A percentile compares a stretch with the other conserved stretches of the same genome.
Evolutionary conservation across 2,113 vertebrate genomes (phyloP).

Genomic region (Reinhardtius hippoglossoides): DNA sequence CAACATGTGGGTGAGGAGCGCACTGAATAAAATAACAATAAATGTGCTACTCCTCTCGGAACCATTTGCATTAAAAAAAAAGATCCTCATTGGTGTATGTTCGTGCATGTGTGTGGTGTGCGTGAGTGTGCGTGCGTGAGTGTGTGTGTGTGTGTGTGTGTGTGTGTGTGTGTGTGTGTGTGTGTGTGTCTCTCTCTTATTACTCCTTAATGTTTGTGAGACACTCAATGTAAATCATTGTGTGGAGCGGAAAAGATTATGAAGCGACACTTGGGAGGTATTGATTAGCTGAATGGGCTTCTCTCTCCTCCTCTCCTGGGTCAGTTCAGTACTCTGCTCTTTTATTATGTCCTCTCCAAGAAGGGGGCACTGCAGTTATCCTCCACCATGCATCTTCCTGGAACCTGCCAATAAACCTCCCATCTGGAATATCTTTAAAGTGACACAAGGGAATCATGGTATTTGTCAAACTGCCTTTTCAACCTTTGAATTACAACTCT

Average conservation of each 20-base stretch:
- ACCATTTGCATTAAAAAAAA: constrained; percentile 19
- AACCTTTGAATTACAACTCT: neutral
- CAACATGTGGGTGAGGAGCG: constrained; percentile 13
- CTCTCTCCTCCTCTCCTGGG: constrained; percentile 15
- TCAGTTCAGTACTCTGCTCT: constrained; percentile 5
- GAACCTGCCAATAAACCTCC: constrained; percentile 37
- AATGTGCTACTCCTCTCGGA: constrained; percentile 14
- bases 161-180: no score
- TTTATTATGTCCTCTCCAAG: constrained; percentile 23
- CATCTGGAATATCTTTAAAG: constrained; percentile 36
- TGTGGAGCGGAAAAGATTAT: constrained; percentile 44
- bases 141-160: no score
- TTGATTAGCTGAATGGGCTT: constrained; percentile 51
- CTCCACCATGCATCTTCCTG: constrained; percentile 19
- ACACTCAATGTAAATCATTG: constrained; percentile 52
- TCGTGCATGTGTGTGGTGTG: neutral
- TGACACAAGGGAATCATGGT: neutral
- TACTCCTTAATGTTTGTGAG: constrained; percentile 23
- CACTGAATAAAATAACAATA: constrained; percentile 28
- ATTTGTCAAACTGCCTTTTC: constrained; percentile 24
- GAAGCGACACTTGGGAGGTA: constrained; percentile 44
- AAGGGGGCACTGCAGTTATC: neutral
- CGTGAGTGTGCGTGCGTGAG: no score
- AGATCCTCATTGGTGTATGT: neutral
- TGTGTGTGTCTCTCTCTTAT: neutral